Evolutionary conservation across 2,113 vertebrate genomes (phyloP).

Genomic region (Guaruba guarouba): DNA sequence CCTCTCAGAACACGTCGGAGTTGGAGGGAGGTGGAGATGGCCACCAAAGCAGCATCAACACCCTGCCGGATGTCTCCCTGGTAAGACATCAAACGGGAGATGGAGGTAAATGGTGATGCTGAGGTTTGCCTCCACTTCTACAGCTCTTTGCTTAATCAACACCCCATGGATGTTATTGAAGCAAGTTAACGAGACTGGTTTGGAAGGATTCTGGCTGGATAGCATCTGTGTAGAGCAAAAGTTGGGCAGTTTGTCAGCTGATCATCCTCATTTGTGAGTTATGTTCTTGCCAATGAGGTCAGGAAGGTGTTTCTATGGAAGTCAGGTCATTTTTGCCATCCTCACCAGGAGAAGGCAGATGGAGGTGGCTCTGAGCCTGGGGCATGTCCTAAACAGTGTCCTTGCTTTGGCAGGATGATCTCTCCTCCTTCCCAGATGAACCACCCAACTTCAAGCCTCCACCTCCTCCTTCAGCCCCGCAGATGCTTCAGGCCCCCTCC

Average conservation of each 20-base stretch:
- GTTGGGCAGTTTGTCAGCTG: background rate
- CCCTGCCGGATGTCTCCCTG: conserved; percentile 90
- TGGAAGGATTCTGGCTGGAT: background rate
- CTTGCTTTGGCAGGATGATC: conserved; percentile 84
- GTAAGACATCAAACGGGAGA: conserved; percentile 74
- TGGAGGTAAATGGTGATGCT: background rate
- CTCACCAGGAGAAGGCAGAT: background rate
- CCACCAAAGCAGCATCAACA: conserved; percentile 75
- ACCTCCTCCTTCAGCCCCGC: conserved; percentile 69
- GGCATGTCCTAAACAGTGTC: conserved; percentile 8
- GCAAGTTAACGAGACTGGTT: fast-evolving
- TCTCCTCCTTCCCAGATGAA: conserved; percentile 80
- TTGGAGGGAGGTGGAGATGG: conserved; percentile 79
- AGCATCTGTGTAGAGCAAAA: background rate
- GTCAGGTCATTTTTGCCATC: fast-evolving
- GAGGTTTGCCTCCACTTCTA: background rate
- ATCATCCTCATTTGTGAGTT: background rate
- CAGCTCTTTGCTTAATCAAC: background rate
- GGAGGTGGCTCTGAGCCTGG: background rate
- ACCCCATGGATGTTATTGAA: background rate
- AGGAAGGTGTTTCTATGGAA: background rate
- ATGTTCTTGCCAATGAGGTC: fast-evolving
- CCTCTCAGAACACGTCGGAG: conserved; percentile 83
- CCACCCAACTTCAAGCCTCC: conserved; percentile 85
- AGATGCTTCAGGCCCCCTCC: conserved; percentile 16